phyloP scores from a whole-genome alignment of 2,797 vertebrate genomes.

The Galagoides demidoff region DNA sequence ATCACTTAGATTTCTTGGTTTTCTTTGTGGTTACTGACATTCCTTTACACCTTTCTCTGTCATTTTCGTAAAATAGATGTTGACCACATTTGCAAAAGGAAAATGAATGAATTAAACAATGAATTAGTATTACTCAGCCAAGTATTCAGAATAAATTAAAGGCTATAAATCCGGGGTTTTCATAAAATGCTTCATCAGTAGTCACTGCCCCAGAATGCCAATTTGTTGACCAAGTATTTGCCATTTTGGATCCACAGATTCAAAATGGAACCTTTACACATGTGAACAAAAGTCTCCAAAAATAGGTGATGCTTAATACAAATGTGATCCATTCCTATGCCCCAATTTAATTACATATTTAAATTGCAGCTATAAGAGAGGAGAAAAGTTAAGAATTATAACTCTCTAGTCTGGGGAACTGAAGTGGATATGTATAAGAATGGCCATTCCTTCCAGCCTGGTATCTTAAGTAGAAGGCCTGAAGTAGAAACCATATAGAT shows the following conservation, averaged over 20 bases:
- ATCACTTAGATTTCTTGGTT: not conserved
- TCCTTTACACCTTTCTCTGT: not conserved
- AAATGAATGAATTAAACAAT: conserved; percentile 3
- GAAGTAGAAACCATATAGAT: not conserved
- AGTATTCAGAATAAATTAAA: conserved; percentile 14
- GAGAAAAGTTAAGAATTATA: not conserved
- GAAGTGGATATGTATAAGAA: not conserved
- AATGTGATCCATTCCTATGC: not conserved
- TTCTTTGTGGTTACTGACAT: not conserved
- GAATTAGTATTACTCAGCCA: not conserved
- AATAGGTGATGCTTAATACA: not conserved
- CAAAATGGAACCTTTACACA: conserved; percentile 9
- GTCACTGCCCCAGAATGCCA: not conserved
- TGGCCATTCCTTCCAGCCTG: not conserved
- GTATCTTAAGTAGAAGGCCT: not conserved
- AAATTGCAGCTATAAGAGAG: not conserved
- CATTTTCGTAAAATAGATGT: not conserved
- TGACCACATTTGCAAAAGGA: conserved; percentile 16
- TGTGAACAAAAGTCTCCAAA: conserved; percentile 39
- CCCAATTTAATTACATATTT: not conserved
- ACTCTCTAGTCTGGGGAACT: not conserved
- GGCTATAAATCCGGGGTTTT: not conserved
- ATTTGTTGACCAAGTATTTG: conserved; percentile 30
- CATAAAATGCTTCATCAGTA: not conserved
- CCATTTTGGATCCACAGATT: not conserved